Evolutionary conservation across 2,888 invertebrate species (phyloP).

Genomic region (Meta bourneti): DNA sequence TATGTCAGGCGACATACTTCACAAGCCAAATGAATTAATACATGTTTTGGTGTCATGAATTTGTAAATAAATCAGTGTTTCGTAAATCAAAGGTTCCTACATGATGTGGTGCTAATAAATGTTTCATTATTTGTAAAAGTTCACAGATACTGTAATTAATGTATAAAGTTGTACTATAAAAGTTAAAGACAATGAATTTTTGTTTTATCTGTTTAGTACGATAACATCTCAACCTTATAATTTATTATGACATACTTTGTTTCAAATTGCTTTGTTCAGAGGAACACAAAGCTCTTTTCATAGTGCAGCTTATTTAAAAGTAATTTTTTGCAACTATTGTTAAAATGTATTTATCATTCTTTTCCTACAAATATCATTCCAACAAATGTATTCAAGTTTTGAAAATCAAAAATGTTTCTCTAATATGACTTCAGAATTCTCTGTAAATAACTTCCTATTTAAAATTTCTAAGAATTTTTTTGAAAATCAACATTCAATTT

Average conservation of each 20-base stretch:
- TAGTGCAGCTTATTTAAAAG: too few species aligned
- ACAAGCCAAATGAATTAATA: neutral
- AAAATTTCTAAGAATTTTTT: too few species aligned
- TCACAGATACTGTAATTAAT: slow-evolving; percentile 27
- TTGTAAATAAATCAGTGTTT: slow-evolving; percentile 9
- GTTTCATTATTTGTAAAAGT: slow-evolving; percentile 23
- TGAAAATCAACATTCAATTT: too few species aligned
- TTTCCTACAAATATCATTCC: too few species aligned
- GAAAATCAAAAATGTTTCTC: too few species aligned
- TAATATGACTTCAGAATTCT: too few species aligned
- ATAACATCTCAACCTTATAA: neutral
- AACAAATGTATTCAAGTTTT: too few species aligned
- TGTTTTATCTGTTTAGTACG: neutral
- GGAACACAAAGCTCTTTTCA: too few species aligned
- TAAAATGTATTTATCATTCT: too few species aligned
- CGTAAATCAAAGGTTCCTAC: slow-evolving; percentile 57
- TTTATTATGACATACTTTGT: neutral
- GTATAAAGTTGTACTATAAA: slow-evolving; percentile 10
- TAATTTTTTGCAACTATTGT: too few species aligned
- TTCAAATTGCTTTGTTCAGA: too few species aligned
- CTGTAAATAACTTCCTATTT: too few species aligned
- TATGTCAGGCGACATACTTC: neutral
- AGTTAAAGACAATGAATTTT: neutral
- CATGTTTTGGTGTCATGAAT: neutral
- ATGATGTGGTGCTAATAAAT: slow-evolving; percentile 53